Conservation (phyloP, 2,113 vertebrate species). For the Papio anubis region DNA sequence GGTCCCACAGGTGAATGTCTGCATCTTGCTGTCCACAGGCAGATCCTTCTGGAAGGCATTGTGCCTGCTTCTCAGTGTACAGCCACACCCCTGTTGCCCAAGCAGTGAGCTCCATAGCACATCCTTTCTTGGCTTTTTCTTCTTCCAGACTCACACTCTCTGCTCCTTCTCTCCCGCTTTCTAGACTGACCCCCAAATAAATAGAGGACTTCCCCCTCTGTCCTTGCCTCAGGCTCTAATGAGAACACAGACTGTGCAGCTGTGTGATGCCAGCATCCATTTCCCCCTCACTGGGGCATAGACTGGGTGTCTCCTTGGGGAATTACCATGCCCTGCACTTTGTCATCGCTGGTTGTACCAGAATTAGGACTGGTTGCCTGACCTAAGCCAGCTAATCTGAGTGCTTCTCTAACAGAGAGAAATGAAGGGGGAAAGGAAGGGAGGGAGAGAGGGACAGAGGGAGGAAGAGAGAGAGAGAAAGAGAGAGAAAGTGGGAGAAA, state of each 20-base stretch:
- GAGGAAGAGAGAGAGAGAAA: rapidly evolving
- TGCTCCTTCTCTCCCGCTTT: background rate
- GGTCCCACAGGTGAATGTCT: rapidly evolving
- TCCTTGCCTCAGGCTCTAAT: background rate
- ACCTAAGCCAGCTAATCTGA: background rate
- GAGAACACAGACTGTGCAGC: no score
- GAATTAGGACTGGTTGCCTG: background rate
- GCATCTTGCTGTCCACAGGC: rapidly evolving
- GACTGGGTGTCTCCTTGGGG: background rate
- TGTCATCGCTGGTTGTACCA: no score
- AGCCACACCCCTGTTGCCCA: background rate
- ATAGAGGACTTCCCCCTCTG: background rate
- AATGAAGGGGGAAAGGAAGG: background rate
- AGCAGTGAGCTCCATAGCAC: background rate
- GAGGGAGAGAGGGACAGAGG: background rate
- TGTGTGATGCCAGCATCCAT: background rate
- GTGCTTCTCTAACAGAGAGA: background rate
- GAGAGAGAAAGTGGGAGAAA: background rate
- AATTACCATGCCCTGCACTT: background rate
- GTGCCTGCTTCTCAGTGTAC: background rate
- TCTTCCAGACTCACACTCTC: background rate
- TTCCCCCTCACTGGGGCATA: background rate
- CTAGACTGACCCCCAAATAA: background rate
- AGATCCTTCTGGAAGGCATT: background rate
- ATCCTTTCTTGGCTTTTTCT: background rate